phyloP scores from a whole-genome alignment of 2,888 invertebrate species.

The Halictus ligatus region DNA sequence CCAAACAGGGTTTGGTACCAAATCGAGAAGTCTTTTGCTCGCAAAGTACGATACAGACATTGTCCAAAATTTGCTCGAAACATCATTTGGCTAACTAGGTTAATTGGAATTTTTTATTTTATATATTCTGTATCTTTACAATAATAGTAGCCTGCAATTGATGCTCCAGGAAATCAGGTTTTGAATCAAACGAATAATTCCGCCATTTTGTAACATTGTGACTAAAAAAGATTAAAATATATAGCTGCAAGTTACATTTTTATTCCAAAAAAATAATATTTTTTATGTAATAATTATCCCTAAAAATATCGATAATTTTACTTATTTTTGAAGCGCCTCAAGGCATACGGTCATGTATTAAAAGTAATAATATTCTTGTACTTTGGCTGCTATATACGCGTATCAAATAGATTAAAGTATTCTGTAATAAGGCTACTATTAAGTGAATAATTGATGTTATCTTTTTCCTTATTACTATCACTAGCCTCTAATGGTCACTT shows the following conservation, averaged over 20 bases:
- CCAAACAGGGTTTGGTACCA: too few species aligned
- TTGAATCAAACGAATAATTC: background rate
- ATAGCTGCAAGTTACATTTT: background rate
- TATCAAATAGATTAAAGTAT: slow-evolving; percentile 34
- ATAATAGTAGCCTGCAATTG: background rate
- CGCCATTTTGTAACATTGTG: background rate
- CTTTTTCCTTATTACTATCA: slow-evolving; percentile 50
- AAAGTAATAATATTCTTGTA: slow-evolving; percentile 32
- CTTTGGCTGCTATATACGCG: slow-evolving; percentile 42
- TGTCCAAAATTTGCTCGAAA: too few species aligned
- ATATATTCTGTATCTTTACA: background rate
- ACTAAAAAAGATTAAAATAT: background rate
- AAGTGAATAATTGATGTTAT: slow-evolving; percentile 18
- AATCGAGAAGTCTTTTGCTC: too few species aligned
- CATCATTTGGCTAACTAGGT: too few species aligned
- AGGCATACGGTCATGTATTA: slow-evolving; percentile 13
- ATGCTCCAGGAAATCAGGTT: background rate
- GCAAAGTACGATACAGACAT: too few species aligned
- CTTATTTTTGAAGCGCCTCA: background rate
- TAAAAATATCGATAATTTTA: background rate
- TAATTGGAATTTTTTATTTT: background rate
- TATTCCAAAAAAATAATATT: background rate
- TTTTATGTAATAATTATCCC: background rate
- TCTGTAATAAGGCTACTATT: slow-evolving; percentile 25
- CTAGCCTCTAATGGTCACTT: slow-evolving; percentile 55